Base-by-base conservation (phyloP, 2,113 vertebrate genomes). In the Benitochromis conjunctus region DNA sequence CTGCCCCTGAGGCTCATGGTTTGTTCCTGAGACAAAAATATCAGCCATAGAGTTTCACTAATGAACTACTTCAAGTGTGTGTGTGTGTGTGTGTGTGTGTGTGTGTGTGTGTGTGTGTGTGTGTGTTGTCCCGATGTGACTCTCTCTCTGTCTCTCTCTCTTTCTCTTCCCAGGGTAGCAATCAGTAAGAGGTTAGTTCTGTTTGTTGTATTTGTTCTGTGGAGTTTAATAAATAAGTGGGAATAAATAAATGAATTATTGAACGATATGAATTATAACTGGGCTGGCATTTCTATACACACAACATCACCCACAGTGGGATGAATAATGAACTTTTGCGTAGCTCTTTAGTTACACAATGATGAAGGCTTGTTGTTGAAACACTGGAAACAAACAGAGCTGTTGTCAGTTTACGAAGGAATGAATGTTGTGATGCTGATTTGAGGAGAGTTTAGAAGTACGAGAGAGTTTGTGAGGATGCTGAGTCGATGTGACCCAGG, bases 21-120 rank as follows among this genome's bases (percentile, higher is more conserved):
- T 93, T 92, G 90, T 93, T 94, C 80, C 91, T 87, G 86, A 91
- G 93, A 93, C 89, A 90, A 89, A 94, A 94, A 94, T 95, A 95
- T 92, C 88, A 92, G 77, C 62, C 71, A 85, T 78, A 5, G 64
- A 93, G 80, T 80, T 92, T 87, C 87, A 86, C 87, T 94, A 94
- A 94, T 94, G 86, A 93, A 89, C 71, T 84, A 83, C 76, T 81
- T 81, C 31, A 43, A 19, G 29, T 64, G 18, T 48, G 43, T 58
- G 54, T 26, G 55, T 38, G 77, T 56, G 34, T 81, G 7, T 66
- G 76, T 58, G 56, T 62, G 56, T 5, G 53, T 26, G 46, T 0
- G 78, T 74, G 66, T 11, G 38, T 74, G 58, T 19, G 46, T 29
- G 57, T 57, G 80, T 21, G 54, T 64, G 57, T 81, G 34, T 36